Conservation (phyloP, 2,113 vertebrate species). For the Numida meleagris region DNA sequence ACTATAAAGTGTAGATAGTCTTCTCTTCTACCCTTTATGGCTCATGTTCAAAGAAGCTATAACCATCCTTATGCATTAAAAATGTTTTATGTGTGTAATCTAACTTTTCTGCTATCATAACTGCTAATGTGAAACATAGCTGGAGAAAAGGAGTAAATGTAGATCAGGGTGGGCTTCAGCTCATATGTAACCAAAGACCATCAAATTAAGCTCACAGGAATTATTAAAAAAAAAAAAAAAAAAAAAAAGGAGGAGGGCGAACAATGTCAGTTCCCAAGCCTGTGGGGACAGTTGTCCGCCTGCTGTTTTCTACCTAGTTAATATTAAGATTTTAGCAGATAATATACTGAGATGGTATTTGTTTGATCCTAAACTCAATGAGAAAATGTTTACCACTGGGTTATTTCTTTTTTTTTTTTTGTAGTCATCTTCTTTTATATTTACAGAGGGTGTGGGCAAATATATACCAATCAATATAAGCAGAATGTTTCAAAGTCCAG, state of each 20-base stretch:
- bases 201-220: not conserved
- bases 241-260: not conserved
- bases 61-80: not conserved
- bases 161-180: not conserved
- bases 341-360: not conserved
- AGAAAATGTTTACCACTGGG: not conserved
- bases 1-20: not conserved
- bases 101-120: not conserved
- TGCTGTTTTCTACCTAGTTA: not conserved
- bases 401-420: not conserved
- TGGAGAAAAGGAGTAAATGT: not conserved
- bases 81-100: not conserved
- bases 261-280: not conserved
- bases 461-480: not conserved
- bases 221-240: not conserved
- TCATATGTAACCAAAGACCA: not conserved
- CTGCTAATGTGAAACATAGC: not conserved
- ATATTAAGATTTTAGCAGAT: not conserved
- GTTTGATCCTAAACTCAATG: not conserved
- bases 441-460: conserved; percentile 34
- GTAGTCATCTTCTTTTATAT: not conserved
- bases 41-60: not conserved
- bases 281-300: not conserved
- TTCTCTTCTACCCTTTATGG: not conserved
- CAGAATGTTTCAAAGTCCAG: conserved; percentile 43